Percentiles rank a stretch among this genome's conserved stretches.
Evolutionary conservation across 2,888 invertebrate genomes (phyloP).

Genomic region (Gibbula magus): DNA sequence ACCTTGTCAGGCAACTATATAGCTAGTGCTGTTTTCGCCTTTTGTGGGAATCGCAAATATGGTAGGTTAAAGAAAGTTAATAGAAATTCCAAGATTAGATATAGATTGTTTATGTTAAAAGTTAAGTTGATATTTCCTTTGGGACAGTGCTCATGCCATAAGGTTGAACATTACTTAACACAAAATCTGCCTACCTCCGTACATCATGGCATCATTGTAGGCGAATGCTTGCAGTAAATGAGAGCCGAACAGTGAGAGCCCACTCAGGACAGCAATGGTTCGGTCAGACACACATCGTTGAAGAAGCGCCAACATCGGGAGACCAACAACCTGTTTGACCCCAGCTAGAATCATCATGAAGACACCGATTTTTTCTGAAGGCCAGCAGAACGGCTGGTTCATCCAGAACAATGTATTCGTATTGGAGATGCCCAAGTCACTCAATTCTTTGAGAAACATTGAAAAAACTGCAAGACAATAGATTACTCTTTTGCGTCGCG

Average conservation of each 20-base stretch:
- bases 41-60: too few relatives aligned
- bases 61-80: too few relatives aligned
- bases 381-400: background rate
- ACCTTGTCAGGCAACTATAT: too few relatives aligned
- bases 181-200: background rate
- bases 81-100: too few relatives aligned
- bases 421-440: background rate
- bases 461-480: background rate
- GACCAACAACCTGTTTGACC: background rate
- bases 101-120: too few relatives aligned
- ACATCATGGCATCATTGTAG: background rate
- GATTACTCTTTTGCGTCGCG: background rate
- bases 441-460: background rate
- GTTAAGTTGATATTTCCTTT: too few relatives aligned
- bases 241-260: background rate
- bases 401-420: background rate
- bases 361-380: background rate
- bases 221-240: background rate
- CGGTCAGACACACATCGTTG: background rate
- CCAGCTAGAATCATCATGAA: background rate
- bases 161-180: background rate
- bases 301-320: background rate
- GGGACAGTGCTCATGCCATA: too few relatives aligned
- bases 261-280: background rate
- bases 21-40: too few relatives aligned